A percentile compares a stretch with the other conserved stretches of the same genome.
Evolutionary conservation across 2,113 vertebrate species (phyloP).

Genomic region (Chamaetylas fuelleborni): DNA sequence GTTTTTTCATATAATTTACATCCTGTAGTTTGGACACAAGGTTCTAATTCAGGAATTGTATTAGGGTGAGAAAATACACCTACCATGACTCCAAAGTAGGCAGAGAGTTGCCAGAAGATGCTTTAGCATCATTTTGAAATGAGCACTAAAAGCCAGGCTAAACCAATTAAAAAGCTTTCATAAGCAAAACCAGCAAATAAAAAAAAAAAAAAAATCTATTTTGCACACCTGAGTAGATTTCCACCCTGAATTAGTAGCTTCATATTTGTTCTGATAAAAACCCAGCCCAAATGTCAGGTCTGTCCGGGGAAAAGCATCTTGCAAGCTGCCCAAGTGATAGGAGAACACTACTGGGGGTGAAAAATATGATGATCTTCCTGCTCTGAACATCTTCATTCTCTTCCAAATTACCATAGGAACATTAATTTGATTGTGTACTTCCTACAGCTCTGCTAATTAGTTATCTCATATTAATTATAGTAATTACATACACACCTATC

Average conservation of each 20-base stretch:
- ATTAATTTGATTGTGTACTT: conserved; percentile 60
- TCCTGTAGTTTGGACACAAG: background rate
- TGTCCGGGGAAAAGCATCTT: background rate
- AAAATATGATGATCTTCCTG: background rate
- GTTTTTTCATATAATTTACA: background rate
- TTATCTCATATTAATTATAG: conserved; percentile 66
- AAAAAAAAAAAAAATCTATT: background rate
- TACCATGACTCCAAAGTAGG: background rate
- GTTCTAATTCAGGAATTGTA: background rate
- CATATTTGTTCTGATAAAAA: background rate
- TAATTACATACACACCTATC: conserved; percentile 67
- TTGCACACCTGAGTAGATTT: background rate
- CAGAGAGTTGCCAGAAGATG: background rate
- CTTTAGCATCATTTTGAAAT: background rate
- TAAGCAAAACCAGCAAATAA: background rate
- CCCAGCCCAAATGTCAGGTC: background rate
- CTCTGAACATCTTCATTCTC: background rate
- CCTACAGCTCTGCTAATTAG: conserved; percentile 53
- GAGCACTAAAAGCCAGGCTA: background rate
- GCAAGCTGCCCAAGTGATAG: background rate
- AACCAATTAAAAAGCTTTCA: background rate
- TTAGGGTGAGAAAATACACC: background rate
- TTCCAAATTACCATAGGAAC: conserved; percentile 34
- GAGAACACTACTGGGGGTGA: background rate
- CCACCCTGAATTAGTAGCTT: background rate